A percentile compares a stretch with the other conserved stretches of the same genome.
These are phyloP conservation scores for Lasaia peninsularis DNA, from an alignment of 1,140 invertebrate genomes.

Conservation along the genomic window DNA sequence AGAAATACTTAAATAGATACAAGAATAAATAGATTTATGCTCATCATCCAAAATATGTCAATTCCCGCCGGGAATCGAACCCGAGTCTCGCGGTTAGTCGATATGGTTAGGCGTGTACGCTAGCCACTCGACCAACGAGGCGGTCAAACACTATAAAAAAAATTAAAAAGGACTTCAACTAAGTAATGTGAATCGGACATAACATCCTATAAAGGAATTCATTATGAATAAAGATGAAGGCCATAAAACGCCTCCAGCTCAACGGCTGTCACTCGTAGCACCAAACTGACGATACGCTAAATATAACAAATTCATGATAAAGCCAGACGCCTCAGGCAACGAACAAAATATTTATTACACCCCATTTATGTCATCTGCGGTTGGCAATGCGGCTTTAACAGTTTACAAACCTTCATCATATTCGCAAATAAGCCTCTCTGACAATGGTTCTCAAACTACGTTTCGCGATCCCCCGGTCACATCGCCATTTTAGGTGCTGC, in stretches of 20 bases:
- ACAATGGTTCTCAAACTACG: too few species aligned
- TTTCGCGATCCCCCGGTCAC: too few species aligned
- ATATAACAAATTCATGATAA: conserved; percentile 3
- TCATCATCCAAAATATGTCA: too few species aligned
- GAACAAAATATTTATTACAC: conserved; percentile 3
- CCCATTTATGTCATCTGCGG: conserved; percentile 1
- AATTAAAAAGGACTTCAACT: too few species aligned
- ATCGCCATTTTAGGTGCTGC: too few species aligned
- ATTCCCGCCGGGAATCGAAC: too few species aligned
- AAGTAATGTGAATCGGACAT: background rate
- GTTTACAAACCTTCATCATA: background rate
- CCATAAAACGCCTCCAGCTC: background rate
- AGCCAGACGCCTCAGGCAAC: conserved; percentile 1
- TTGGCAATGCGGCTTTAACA: background rate
- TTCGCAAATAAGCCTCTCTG: background rate
- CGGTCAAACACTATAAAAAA: too few species aligned
- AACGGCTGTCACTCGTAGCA: background rate
- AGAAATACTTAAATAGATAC: too few species aligned
- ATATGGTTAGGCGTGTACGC: too few species aligned
- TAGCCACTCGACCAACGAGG: too few species aligned
- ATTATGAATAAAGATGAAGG: background rate
- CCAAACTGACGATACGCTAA: conserved; percentile 1
- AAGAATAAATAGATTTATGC: too few species aligned
- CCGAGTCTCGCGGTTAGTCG: too few species aligned
- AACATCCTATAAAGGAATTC: background rate